phyloP scores from a whole-genome alignment of 2,888 invertebrate species.

The Ceriagrion tenellum region DNA sequence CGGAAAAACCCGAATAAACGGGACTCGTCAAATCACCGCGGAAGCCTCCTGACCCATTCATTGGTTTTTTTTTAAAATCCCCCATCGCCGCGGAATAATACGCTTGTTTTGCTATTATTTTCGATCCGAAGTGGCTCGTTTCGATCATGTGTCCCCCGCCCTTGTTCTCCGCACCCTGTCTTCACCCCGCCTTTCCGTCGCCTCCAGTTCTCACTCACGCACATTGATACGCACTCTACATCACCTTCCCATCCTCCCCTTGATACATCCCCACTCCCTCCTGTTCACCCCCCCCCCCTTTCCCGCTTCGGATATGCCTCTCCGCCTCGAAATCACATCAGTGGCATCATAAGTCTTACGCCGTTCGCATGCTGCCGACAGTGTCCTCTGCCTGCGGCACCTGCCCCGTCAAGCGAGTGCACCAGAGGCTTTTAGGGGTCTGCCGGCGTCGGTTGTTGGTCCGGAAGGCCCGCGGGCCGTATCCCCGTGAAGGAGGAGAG shows the following conservation, averaged over 20 bases:
- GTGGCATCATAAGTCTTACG: not conserved
- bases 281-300: not conserved
- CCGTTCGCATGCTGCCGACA: not conserved
- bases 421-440: not conserved
- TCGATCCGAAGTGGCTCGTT: not conserved
- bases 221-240: not conserved
- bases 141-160: too few species aligned
- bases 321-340: not conserved
- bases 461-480: too few species aligned
- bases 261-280: constrained; percentile 4
- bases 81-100: too few species aligned
- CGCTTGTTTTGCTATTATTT: not conserved
- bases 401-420: not conserved
- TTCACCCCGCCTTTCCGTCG: not conserved
- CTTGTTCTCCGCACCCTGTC: not conserved
- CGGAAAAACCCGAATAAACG: too few species aligned
- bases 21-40: too few species aligned
- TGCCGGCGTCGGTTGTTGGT: not conserved
- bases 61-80: too few species aligned
- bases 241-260: not conserved
- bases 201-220: not conserved
- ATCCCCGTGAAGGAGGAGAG: too few species aligned
- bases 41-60: too few species aligned
- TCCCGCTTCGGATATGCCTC: not conserved
- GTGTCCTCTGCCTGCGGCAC: not conserved